Percentiles rank a stretch among this genome's conserved stretches.
phyloP scores from a whole-genome alignment of 2,888 invertebrate genomes.

The Erebia ligea region DNA sequence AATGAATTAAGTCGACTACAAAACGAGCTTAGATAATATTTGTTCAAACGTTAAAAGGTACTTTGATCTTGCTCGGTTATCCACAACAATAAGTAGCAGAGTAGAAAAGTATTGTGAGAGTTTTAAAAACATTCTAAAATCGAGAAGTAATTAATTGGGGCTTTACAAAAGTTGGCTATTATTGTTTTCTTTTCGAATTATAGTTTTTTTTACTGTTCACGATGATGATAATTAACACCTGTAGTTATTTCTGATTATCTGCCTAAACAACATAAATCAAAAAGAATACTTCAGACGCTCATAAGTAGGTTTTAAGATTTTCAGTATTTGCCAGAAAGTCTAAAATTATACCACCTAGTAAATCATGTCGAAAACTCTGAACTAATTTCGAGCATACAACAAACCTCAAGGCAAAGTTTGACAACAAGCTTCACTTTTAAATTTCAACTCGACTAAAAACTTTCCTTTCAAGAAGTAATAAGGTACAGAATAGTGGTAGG shows the following conservation, averaged over 20 bases:
- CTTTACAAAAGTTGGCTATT: too few species aligned
- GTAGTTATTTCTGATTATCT: too few species aligned
- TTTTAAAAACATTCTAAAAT: too few species aligned
- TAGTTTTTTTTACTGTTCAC: too few species aligned
- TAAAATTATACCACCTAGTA: neutral
- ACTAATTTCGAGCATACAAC: constrained; percentile 13
- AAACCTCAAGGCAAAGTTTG: constrained; percentile 11
- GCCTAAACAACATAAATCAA: too few species aligned
- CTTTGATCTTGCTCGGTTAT: neutral
- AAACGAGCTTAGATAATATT: constrained; percentile 2
- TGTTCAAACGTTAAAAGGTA: neutral
- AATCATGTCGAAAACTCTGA: neutral
- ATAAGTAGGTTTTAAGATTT: too few species aligned
- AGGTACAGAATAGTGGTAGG: neutral
- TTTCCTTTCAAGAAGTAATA: constrained; percentile 16
- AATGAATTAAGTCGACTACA: constrained; percentile 16
- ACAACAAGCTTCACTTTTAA: constrained; percentile 19
- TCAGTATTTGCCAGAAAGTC: neutral
- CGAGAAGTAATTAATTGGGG: too few species aligned
- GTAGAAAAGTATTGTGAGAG: too few species aligned
- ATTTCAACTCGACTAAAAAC: constrained; percentile 12
- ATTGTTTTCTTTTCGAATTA: too few species aligned
- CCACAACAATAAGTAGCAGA: neutral
- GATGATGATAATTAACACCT: too few species aligned
- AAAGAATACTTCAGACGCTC: too few species aligned